Conservation (phyloP, 2,888 invertebrate species). For the Ichneumoninae sp. region DNA sequence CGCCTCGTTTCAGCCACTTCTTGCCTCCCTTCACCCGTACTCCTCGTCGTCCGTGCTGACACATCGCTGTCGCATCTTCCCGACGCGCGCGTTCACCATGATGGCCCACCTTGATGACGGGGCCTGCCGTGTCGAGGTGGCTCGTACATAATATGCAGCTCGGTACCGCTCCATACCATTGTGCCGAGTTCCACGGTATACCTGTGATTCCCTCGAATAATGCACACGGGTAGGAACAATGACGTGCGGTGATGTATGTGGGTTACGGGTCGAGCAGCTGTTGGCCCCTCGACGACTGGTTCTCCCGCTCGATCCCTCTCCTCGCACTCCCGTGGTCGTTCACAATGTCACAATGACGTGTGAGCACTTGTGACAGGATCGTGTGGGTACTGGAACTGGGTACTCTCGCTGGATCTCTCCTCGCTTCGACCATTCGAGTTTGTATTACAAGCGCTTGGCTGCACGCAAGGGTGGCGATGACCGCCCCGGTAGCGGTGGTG, state of each 20-base stretch:
- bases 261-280: slow-evolving; percentile 83
- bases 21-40: not conserved
- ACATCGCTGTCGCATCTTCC: slow-evolving; percentile 60
- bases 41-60: slow-evolving; percentile 41
- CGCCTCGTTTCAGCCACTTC: slow-evolving; percentile 14
- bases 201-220: slow-evolving; percentile 78
- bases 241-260: slow-evolving; percentile 83
- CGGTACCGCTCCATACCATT: slow-evolving; percentile 19
- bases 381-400: slow-evolving; percentile 76
- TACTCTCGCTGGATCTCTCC: slow-evolving; percentile 68
- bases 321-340: slow-evolving; percentile 78
- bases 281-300: slow-evolving; percentile 81
- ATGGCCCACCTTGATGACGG: slow-evolving; percentile 52
- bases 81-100: slow-evolving; percentile 22
- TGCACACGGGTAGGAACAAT: slow-evolving; percentile 79
- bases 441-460: slow-evolving; percentile 81
- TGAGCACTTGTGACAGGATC: slow-evolving; percentile 82
- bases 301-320: slow-evolving; percentile 66
- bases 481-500: slow-evolving; percentile 45
- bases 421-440: slow-evolving; percentile 73
- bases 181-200: slow-evolving; percentile 64
- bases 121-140: slow-evolving; percentile 43
- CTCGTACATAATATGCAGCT: slow-evolving; percentile 49
- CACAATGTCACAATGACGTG: slow-evolving; percentile 83
- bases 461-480: slow-evolving; percentile 76